Evolutionary conservation across 2,797 vertebrate genomes (phyloP).

Genomic region (Galagoides demidoff): DNA sequence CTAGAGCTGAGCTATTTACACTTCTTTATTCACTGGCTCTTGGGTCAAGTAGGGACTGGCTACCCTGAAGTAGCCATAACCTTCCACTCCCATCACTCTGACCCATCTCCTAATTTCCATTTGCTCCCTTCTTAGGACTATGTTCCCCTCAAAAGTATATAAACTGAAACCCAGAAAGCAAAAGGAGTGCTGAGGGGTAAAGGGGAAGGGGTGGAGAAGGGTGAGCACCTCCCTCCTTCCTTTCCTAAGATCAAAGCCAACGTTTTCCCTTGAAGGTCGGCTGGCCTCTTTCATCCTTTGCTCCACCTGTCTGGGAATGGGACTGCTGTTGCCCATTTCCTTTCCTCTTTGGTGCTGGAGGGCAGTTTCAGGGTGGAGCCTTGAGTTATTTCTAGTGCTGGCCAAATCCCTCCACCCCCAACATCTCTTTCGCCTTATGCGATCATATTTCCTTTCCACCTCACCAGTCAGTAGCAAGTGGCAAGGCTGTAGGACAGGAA

Average conservation of each 20-base stretch:
- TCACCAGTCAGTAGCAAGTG: conserved; percentile 58
- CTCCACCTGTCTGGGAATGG: conserved; percentile 74
- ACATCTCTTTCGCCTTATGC: conserved; percentile 63
- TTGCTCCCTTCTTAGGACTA: background rate
- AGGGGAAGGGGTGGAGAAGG: conserved; percentile 26
- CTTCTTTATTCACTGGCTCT: conserved; percentile 58
- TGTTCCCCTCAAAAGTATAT: conserved; percentile 51
- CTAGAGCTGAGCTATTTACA: conserved; percentile 16
- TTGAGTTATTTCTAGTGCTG: conserved; percentile 73
- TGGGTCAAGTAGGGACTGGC: conserved; percentile 1
- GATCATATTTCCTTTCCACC: conserved; percentile 72
- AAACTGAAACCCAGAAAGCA: conserved; percentile 56
- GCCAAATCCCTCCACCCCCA: conserved; percentile 71
- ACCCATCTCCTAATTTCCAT: conserved; percentile 25
- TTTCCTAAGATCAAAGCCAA: conserved; percentile 71
- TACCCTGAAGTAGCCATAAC: background rate
- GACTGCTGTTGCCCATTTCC: conserved; percentile 66
- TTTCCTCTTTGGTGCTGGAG: conserved; percentile 63
- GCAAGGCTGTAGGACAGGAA: conserved; percentile 10
- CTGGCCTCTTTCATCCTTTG: conserved; percentile 56
- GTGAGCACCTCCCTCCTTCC: conserved; percentile 64
- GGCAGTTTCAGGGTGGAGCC: conserved; percentile 67
- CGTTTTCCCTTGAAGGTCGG: conserved; percentile 43
- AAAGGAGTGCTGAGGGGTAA: conserved; percentile 29
- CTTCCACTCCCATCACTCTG: background rate